Evolutionary conservation across 2,888 invertebrate species (phyloP).

Genomic region (Ligdia adustata): DNA sequence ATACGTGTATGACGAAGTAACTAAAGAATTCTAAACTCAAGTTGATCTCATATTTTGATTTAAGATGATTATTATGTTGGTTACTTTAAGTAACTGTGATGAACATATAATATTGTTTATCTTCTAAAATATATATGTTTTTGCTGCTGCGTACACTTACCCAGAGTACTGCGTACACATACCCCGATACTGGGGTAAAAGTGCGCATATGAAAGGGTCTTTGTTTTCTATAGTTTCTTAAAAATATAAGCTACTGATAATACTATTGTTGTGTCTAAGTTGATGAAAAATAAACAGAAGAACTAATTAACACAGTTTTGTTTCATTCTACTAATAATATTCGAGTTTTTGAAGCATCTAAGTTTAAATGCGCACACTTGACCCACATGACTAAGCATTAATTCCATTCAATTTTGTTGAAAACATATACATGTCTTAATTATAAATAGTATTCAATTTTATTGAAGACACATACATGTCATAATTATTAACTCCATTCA

Average conservation of each 20-base stretch:
- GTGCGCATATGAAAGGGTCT: slow-evolving; percentile 20
- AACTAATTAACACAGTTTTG: slow-evolving; percentile 25
- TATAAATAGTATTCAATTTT: too few species aligned
- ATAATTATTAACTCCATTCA: too few species aligned
- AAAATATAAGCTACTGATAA: slow-evolving; percentile 18
- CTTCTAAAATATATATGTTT: slow-evolving; percentile 5
- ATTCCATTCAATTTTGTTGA: too few species aligned
- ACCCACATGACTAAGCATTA: slow-evolving; percentile 23
- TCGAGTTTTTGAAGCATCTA: slow-evolving; percentile 8
- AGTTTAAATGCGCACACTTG: slow-evolving; percentile 25
- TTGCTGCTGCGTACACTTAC: slow-evolving; percentile 28
- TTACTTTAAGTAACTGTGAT: slow-evolving; percentile 16
- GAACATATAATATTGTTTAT: slow-evolving; percentile 7
- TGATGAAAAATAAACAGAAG: slow-evolving; percentile 23
- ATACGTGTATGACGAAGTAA: slow-evolving; percentile 8
- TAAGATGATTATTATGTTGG: neutral
- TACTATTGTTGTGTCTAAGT: slow-evolving; percentile 23
- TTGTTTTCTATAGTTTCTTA: slow-evolving; percentile 25
- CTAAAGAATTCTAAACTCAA: slow-evolving; percentile 16
- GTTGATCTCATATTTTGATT: slow-evolving; percentile 20
- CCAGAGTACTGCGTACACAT: slow-evolving; percentile 16
- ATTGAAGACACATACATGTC: too few species aligned
- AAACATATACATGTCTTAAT: too few species aligned
- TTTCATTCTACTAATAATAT: slow-evolving; percentile 21
- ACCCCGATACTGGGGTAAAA: slow-evolving; percentile 16